phyloP scores from a whole-genome alignment of 1,140 invertebrate species.

The Harpegnathos saltator region DNA sequence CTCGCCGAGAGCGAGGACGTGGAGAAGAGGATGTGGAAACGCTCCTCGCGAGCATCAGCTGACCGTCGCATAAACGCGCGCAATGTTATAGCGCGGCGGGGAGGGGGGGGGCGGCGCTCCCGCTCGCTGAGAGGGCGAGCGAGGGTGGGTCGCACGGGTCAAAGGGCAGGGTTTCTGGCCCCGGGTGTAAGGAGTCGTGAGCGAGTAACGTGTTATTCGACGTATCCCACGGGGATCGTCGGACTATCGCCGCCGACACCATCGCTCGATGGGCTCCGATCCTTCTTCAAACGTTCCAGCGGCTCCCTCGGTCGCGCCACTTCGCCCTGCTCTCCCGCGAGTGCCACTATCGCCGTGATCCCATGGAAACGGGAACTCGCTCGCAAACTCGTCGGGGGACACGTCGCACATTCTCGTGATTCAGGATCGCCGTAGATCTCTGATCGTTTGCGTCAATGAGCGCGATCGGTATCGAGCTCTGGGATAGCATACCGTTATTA shows the following conservation, averaged over 20 bases:
- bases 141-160: slow-evolving; percentile 52
- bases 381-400: slow-evolving; percentile 4
- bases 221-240: slow-evolving; percentile 70
- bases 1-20: slow-evolving; percentile 51
- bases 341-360: slow-evolving; percentile 66
- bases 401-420: too few relatives aligned
- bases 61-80: slow-evolving; percentile 58
- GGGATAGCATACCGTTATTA: too few relatives aligned
- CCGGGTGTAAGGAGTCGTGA: slow-evolving; percentile 73
- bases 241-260: slow-evolving; percentile 60
- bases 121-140: too few relatives aligned
- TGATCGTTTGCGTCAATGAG: slow-evolving; percentile 34
- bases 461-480: background rate
- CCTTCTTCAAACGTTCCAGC: slow-evolving; percentile 73
- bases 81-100: slow-evolving; percentile 9
- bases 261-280: slow-evolving; percentile 70
- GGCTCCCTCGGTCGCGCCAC: slow-evolving; percentile 40
- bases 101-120: slow-evolving; percentile 14
- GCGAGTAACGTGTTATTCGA: slow-evolving; percentile 75
- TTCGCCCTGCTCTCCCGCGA: slow-evolving; percentile 68
- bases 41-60: slow-evolving; percentile 48
- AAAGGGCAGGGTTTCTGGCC: slow-evolving; percentile 65
- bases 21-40: slow-evolving; percentile 31
- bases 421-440: slow-evolving; percentile 28
- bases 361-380: slow-evolving; percentile 64